Evolutionary conservation across 2,888 invertebrate species (phyloP).

Genomic region (Sicus ferrugineus): DNA sequence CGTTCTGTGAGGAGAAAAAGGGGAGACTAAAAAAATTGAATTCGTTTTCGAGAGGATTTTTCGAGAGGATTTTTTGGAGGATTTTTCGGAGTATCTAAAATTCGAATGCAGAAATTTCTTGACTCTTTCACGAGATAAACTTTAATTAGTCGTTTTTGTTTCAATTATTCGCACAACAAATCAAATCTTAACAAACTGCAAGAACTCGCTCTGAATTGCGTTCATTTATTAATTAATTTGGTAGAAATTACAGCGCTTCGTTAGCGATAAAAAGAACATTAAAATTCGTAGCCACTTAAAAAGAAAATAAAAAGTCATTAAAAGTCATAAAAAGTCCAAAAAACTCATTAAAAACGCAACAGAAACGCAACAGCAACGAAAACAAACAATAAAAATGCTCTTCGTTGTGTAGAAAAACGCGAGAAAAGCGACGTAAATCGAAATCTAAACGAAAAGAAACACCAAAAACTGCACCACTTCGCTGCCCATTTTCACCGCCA

Average conservation of each 20-base stretch:
- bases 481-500: background rate
- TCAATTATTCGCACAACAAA: background rate
- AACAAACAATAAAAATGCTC: background rate
- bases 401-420: background rate
- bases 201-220: background rate
- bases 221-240: background rate
- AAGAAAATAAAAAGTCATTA: background rate
- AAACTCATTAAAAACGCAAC: background rate
- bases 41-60: too few species aligned
- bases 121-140: too few species aligned
- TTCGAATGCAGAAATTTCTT: too few species aligned
- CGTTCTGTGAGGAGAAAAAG: too few species aligned
- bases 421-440: too few species aligned
- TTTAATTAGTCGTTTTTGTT: too few species aligned
- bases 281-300: background rate
- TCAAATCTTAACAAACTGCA: conserved; percentile 20
- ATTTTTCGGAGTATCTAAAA: too few species aligned
- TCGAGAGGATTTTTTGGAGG: too few species aligned
- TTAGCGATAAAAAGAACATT: background rate
- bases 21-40: too few species aligned
- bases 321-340: background rate
- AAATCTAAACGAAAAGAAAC: conserved; percentile 2
- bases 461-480: background rate
- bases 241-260: background rate
- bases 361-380: background rate